Evolutionary conservation across 2,888 invertebrate genomes (phyloP).

Genomic region (Cryptosula pallasiana): DNA sequence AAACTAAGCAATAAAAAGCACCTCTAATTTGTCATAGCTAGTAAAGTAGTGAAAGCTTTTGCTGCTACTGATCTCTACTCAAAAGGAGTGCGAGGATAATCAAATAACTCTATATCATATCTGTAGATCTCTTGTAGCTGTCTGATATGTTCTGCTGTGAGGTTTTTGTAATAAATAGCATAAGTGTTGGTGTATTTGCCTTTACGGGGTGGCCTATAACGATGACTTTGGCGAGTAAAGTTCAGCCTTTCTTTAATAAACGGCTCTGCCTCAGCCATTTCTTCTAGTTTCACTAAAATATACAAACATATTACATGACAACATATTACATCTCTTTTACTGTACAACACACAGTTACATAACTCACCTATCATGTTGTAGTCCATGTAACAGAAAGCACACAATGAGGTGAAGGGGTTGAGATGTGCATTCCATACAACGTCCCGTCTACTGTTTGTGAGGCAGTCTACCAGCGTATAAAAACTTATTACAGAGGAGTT

Average conservation of each 20-base stretch:
- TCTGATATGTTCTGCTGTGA: not conserved
- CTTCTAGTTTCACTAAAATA: slow-evolving; percentile 20
- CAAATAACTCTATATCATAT: slow-evolving; percentile 12
- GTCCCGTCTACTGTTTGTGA: not conserved
- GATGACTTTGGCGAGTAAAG: not conserved
- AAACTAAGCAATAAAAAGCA: too few relatives aligned
- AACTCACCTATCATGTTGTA: not conserved
- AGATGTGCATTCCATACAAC: not conserved
- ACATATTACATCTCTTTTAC: too few relatives aligned
- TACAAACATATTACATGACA: not conserved
- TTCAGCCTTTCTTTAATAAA: not conserved
- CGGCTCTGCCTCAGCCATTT: slow-evolving; percentile 1
- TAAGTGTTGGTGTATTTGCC: not conserved
- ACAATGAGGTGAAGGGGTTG: not conserved
- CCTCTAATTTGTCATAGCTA: too few relatives aligned
- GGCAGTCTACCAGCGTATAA: not conserved
- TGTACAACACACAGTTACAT: too few relatives aligned
- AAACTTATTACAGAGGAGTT: not conserved
- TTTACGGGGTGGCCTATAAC: not conserved
- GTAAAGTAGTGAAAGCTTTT: too few relatives aligned
- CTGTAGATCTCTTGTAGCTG: not conserved
- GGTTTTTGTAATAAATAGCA: not conserved
- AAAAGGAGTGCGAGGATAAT: slow-evolving; percentile 12
- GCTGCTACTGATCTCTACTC: not conserved
- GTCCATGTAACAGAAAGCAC: not conserved